A percentile compares a stretch with the other conserved stretches of the same genome.
These are phyloP conservation scores for Phortica magna DNA, from an alignment of 2,888 invertebrate species.

Conservation along the genomic window DNA sequence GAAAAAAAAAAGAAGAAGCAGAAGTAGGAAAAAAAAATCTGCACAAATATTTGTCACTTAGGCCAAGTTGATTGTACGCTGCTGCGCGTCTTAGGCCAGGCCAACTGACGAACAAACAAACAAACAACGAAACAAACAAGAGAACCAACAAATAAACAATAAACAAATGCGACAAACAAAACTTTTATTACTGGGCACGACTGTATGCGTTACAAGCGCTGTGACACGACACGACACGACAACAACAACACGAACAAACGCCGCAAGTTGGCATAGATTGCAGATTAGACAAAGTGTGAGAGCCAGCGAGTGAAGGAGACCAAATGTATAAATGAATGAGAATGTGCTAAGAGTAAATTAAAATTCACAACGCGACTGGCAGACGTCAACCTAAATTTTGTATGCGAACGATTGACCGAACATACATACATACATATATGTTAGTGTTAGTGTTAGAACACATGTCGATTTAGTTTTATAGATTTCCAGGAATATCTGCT, in stretches of 20 bases:
- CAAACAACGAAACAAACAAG: neutral
- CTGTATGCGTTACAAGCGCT: neutral
- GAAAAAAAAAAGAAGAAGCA: neutral
- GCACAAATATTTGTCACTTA: conserved; percentile 66
- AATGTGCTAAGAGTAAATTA: conserved; percentile 9
- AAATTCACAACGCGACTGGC: conserved; percentile 23
- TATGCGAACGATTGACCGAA: too few species aligned
- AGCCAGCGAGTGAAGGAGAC: too few species aligned
- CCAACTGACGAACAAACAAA: neutral
- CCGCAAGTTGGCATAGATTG: conserved; percentile 15
- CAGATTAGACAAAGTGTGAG: neutral
- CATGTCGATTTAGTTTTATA: conserved; percentile 66
- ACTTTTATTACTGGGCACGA: conserved; percentile 26
- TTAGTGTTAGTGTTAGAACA: conserved; percentile 37
- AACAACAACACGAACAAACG: neutral
- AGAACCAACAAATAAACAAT: neutral
- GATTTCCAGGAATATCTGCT: conserved; percentile 63
- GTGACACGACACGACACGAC: too few species aligned
- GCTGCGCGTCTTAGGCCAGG: neutral
- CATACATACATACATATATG: neutral
- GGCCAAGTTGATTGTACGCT: conserved; percentile 16
- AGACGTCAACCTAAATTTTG: conserved; percentile 32
- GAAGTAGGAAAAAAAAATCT: conserved; percentile 39
- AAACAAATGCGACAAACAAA: neutral
- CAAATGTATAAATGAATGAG: too few species aligned